Evolutionary conservation across 2,888 invertebrate species (phyloP).

Genomic region (Bellardia bayeri): DNA sequence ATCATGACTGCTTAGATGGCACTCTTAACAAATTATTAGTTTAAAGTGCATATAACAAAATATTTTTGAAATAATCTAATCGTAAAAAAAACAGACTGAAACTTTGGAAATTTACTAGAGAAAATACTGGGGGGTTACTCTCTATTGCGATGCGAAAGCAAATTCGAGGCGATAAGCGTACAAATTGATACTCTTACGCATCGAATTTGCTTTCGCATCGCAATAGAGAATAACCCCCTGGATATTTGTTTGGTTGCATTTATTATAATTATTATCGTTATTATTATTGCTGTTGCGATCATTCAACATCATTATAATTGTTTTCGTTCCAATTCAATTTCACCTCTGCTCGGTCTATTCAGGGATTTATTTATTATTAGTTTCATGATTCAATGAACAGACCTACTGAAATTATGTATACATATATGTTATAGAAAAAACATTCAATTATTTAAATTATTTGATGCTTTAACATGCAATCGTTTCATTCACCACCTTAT

Average conservation of each 20-base stretch:
- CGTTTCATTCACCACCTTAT: slow-evolving; percentile 1
- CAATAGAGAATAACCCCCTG: too few relatives aligned
- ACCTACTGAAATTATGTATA: background rate
- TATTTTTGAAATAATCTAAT: too few relatives aligned
- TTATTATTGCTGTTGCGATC: too few relatives aligned
- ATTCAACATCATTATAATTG: too few relatives aligned
- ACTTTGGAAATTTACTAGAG: too few relatives aligned
- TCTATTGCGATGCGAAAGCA: too few relatives aligned
- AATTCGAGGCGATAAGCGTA: too few relatives aligned
- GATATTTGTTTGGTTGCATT: background rate
- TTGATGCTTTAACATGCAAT: slow-evolving; percentile 14
- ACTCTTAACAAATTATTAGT: background rate
- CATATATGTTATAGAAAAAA: background rate
- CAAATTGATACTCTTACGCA: too few relatives aligned
- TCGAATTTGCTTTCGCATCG: too few relatives aligned
- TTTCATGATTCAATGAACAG: background rate
- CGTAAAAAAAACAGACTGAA: too few relatives aligned
- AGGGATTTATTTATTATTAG: slow-evolving; percentile 8
- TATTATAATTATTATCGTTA: background rate
- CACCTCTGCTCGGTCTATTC: background rate
- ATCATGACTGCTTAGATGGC: background rate
- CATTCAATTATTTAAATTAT: slow-evolving; percentile 11
- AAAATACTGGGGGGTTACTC: too few relatives aligned
- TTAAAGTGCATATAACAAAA: background rate
- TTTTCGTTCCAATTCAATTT: background rate